Percentiles rank a stretch among this genome's conserved stretches.
These are phyloP conservation scores for Rhamnusium bicolor DNA, from an alignment of 2,888 invertebrate species.

Conservation along the genomic window DNA sequence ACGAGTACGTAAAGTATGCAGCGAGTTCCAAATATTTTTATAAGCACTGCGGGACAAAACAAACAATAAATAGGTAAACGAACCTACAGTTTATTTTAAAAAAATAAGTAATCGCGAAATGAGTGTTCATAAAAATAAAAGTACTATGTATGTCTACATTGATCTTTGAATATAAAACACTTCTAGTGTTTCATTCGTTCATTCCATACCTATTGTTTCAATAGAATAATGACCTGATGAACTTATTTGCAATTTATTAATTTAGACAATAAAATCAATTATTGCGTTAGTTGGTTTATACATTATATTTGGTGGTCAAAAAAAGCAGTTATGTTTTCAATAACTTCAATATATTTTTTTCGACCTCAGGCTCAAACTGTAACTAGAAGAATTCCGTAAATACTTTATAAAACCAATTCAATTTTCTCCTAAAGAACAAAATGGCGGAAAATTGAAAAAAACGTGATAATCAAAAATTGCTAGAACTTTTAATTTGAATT, in stretches of 20 bases:
- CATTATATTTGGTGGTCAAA: too few relatives aligned
- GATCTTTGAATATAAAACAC: background rate
- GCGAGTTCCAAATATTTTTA: conserved; percentile 12
- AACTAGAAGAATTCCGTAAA: too few relatives aligned
- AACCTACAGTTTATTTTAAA: conserved; percentile 24
- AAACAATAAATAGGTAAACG: conserved; percentile 26
- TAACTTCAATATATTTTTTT: too few relatives aligned
- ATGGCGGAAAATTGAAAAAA: too few relatives aligned
- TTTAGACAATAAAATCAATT: conserved; percentile 14
- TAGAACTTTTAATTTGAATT: too few relatives aligned
- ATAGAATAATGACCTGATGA: conserved; percentile 24
- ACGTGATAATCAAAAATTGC: too few relatives aligned
- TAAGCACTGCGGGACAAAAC: background rate
- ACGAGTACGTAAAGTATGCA: conserved; percentile 1
- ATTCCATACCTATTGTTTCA: background rate
- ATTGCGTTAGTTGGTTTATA: background rate
- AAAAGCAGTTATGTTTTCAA: too few relatives aligned
- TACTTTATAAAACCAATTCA: too few relatives aligned
- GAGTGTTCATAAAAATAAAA: background rate
- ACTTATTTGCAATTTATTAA: conserved; percentile 30
- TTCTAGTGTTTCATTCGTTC: background rate
- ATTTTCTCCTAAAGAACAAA: too few relatives aligned
- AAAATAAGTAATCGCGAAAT: conserved; percentile 2
- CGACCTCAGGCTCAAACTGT: too few relatives aligned
- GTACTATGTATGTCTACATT: background rate